These are phyloP conservation scores for Paradisaea rubra DNA, from an alignment of 2,113 vertebrate genomes.

Conservation along the genomic window DNA sequence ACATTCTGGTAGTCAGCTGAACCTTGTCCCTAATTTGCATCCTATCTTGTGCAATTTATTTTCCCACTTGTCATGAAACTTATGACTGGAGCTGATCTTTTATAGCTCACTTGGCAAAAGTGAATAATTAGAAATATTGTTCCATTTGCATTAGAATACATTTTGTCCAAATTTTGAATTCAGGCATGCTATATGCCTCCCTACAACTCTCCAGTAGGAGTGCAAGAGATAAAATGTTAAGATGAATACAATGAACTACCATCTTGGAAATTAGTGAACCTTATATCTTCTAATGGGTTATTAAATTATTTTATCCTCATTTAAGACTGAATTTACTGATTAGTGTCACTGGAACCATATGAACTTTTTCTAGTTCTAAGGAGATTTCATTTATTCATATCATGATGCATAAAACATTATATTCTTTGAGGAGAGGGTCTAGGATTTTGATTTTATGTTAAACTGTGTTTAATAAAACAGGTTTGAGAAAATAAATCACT, in stretches of 20 bases:
- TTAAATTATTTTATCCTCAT: neutral
- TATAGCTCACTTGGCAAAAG: slow-evolving; percentile 25
- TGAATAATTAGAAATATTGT: slow-evolving; percentile 21
- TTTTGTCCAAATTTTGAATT: neutral
- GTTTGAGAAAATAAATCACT: neutral
- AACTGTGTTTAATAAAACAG: neutral
- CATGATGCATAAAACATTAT: neutral
- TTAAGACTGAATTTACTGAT: neutral
- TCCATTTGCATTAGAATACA: neutral
- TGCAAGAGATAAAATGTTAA: neutral
- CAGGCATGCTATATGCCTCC: neutral
- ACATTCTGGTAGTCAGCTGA: slow-evolving; percentile 60
- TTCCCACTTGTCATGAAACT: slow-evolving; percentile 50
- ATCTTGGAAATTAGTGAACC: neutral
- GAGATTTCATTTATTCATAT: neutral
- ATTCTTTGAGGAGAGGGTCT: neutral
- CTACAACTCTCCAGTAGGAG: neutral
- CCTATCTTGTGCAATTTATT: slow-evolving; percentile 60
- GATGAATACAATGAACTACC: neutral
- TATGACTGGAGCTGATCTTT: slow-evolving; percentile 44
- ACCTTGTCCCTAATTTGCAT: slow-evolving; percentile 65
- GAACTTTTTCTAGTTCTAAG: neutral
- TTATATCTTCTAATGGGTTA: neutral
- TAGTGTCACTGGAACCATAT: neutral
- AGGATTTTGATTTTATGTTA: neutral